phyloP scores from a whole-genome alignment of 2,113 vertebrate species.

The Noturus placidus region DNA sequence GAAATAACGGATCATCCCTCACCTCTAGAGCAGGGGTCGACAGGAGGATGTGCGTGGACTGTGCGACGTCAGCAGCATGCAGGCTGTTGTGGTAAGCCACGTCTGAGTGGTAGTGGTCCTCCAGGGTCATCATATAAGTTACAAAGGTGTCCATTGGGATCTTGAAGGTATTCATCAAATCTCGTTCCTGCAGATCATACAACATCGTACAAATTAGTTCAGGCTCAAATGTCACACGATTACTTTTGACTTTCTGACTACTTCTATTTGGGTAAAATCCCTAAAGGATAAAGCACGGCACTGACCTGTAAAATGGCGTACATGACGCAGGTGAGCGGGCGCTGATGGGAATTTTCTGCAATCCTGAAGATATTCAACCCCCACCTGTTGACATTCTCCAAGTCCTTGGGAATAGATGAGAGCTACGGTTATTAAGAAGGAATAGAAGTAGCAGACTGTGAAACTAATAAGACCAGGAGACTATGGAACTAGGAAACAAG shows the following conservation, averaged over 20 bases:
- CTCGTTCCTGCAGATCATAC: conserved; percentile 80
- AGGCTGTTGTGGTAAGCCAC: conserved; percentile 98
- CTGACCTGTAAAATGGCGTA: conserved; percentile 96
- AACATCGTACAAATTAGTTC: neutral
- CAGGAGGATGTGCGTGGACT: conserved; percentile 94
- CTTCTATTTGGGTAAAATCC: neutral
- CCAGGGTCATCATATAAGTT: conserved; percentile 96
- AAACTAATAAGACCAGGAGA: neutral
- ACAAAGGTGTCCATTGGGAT: conserved; percentile 94
- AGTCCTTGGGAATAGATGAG: conserved; percentile 74
- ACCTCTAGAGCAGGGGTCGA: conserved; percentile 94
- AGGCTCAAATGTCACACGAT: neutral
- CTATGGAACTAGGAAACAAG: neutral
- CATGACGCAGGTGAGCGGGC: conserved; percentile 95
- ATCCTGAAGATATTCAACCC: conserved; percentile 96
- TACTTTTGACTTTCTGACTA: neutral
- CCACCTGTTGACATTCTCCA: conserved; percentile 96
- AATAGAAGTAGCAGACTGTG: neutral
- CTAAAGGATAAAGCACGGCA: conserved; percentile 9
- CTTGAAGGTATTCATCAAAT: conserved; percentile 94
- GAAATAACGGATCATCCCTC: conserved; percentile 61
- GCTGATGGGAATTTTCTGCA: conserved; percentile 87
- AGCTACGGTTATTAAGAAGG: neutral
- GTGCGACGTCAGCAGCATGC: conserved; percentile 94
- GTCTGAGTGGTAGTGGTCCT: conserved; percentile 93